These are phyloP conservation scores for Brachyhypopomus occidentalis DNA, from an alignment of 2,113 vertebrate species.

Conservation along the genomic window DNA sequence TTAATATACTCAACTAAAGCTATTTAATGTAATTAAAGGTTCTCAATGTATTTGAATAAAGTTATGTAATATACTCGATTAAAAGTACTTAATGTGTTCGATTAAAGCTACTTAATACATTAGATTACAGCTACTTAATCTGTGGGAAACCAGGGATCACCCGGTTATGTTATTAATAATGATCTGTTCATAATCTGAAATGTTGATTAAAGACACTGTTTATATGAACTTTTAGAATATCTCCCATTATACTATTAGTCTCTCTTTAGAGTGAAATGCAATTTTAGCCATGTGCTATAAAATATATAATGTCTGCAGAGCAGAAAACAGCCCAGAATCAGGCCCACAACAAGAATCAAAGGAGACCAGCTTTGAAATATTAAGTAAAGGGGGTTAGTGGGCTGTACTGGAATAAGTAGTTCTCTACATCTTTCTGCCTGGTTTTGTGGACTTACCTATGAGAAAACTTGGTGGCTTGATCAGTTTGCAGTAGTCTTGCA, in stretches of 20 bases:
- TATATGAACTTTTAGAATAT: neutral
- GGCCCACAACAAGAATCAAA: slow-evolving; percentile 1
- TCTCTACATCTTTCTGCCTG: neutral
- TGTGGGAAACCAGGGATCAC: slow-evolving; percentile 23
- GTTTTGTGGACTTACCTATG: neutral
- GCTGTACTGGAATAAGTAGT: neutral
- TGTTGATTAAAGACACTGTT: neutral
- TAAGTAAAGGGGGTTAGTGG: neutral
- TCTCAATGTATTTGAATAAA: slow-evolving; percentile 21
- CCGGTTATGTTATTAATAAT: slow-evolving; percentile 40
- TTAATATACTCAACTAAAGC: slow-evolving; percentile 3
- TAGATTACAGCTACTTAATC: slow-evolving; percentile 28
- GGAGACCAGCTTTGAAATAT: neutral
- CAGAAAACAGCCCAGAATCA: neutral
- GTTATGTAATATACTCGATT: neutral
- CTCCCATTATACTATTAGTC: slow-evolving; percentile 10
- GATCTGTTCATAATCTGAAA: slow-evolving; percentile 22
- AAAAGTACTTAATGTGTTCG: slow-evolving; percentile 28
- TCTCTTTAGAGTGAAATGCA: too few species aligned
- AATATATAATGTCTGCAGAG: neutral
- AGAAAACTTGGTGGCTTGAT: slow-evolving; percentile 13
- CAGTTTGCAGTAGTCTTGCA: slow-evolving; percentile 4
- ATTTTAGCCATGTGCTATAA: neutral
- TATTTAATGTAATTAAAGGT: slow-evolving; percentile 36
- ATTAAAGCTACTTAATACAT: slow-evolving; percentile 8